Base-by-base conservation (phyloP, 2,797 vertebrate species). In the Eulemur rubriventer region DNA sequence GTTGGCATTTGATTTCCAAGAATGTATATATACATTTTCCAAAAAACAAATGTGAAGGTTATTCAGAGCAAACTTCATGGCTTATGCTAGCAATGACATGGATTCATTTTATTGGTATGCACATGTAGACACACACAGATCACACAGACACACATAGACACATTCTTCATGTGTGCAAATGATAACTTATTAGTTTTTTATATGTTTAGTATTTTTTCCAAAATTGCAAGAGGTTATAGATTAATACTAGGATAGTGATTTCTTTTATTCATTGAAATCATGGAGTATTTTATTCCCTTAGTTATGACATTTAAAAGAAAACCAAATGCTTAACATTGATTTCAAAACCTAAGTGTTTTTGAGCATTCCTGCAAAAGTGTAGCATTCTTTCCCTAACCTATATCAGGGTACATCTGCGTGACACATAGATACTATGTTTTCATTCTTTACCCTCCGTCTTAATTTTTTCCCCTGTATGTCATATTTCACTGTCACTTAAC, bases 1-100 rank as follows among this genome's bases (percentile, higher is more conserved):
- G 35, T 76, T 88, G 41, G 52, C 65, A 67, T 88, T 91, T 91
- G 79, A 82, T 94, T 93, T 90, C 50, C 28, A 97, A 94, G 30
- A 96, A 76, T 57, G 46, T 61, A 8, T 70, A 88, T 35, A 9
- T 65, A n/a, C 17, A 82, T 67, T 96, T 97, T 81, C 67, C 55
- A 67, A 91, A 89, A 97, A 81, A 65, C 33, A 85, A 85, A 52
- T 38, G 5, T 82, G 38, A 41, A 30, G 94, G 38, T 91, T 88
- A 73, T 70, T 82, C 55, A 93, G 67, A 98, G 67, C 89, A 89
- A 92, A 86, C 24, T 16, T 67, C n/a, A 38, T 41, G 69, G 41
- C 59, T 81, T 87, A 24, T 73, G 35, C 28, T 50, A 65, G 24
- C 35, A 69, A 22, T 93, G 82, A 46, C 63, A 18, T 96, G 43